Evolutionary conservation across 2,113 vertebrate genomes (phyloP).

Genomic region (Morone chrysops): DNA sequence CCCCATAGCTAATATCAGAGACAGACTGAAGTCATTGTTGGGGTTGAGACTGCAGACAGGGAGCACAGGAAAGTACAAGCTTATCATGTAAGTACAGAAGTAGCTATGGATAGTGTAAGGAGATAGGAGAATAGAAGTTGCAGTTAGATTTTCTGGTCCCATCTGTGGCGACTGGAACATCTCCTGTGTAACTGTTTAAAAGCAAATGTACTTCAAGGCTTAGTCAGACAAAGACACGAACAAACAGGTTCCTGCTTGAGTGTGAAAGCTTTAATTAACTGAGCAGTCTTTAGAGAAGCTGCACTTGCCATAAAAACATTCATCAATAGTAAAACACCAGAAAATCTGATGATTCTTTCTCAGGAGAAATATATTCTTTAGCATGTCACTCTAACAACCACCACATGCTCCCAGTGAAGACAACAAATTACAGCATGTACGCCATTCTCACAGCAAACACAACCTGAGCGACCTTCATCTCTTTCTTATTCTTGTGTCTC

Average conservation of each 20-base stretch:
- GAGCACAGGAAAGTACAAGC: constrained; percentile 52
- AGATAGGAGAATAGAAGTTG: constrained; percentile 68
- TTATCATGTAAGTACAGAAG: constrained; percentile 72
- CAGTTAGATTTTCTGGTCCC: constrained; percentile 48
- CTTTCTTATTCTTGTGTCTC: constrained; percentile 4
- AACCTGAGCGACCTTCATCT: constrained; percentile 15
- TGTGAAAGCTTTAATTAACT: constrained; percentile 29
- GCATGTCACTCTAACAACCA: background rate
- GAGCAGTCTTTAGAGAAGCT: constrained; percentile 19
- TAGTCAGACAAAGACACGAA: background rate
- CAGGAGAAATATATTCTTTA: background rate
- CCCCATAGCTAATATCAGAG: constrained; percentile 71
- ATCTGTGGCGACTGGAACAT: constrained; percentile 22
- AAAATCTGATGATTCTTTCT: background rate
- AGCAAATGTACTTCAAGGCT: constrained; percentile 6
- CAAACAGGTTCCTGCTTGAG: background rate
- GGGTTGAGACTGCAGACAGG: constrained; percentile 52
- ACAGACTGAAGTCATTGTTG: constrained; percentile 58
- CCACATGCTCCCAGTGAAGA: constrained; percentile 1
- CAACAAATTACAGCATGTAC: background rate
- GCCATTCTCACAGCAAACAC: background rate
- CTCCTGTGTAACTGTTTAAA: constrained; percentile 24
- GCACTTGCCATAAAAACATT: background rate
- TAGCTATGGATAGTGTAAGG: constrained; percentile 49
- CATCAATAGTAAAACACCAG: constrained; percentile 7